Evolutionary conservation across 2,888 invertebrate genomes (phyloP).

Genomic region (Drosophila subsilvestris): DNA sequence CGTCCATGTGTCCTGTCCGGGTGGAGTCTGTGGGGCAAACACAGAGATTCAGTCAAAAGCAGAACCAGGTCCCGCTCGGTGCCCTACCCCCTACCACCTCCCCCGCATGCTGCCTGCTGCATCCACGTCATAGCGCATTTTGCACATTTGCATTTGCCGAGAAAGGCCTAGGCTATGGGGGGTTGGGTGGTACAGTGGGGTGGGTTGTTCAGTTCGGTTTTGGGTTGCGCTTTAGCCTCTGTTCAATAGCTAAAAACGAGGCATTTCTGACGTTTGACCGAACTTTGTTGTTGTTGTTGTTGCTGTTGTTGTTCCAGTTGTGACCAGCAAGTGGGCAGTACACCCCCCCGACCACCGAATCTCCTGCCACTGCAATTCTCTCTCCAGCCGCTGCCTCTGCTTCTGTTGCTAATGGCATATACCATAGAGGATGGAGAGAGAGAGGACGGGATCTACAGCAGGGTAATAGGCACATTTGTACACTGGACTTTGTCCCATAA

Average conservation of each 20-base stretch:
- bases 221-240: slow-evolving; percentile 43
- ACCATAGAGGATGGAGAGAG: background rate
- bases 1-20: slow-evolving; percentile 12
- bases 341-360: too few relatives aligned
- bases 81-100: too few relatives aligned
- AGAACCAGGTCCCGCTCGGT: slow-evolving; percentile 7
- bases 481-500: slow-evolving; percentile 8
- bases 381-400: background rate
- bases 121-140: slow-evolving; percentile 70
- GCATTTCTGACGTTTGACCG: slow-evolving; percentile 70
- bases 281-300: slow-evolving; percentile 68
- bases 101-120: slow-evolving; percentile 16
- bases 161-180: slow-evolving; percentile 30
- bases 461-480: slow-evolving; percentile 47
- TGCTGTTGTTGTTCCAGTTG: slow-evolving; percentile 62
- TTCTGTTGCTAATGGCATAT: slow-evolving; percentile 52
- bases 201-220: slow-evolving; percentile 1
- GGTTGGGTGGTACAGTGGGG: slow-evolving; percentile 16
- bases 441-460: background rate
- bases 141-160: slow-evolving; percentile 67
- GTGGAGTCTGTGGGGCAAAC: background rate
- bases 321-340: too few relatives aligned
- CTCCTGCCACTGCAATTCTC: slow-evolving; percentile 18
- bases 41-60: background rate
- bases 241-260: slow-evolving; percentile 51